Percentiles rank a stretch among this genome's conserved stretches.
Evolutionary conservation across 1,140 invertebrate genomes (phyloP).

Genomic region (Aphelenchoides avenae): DNA sequence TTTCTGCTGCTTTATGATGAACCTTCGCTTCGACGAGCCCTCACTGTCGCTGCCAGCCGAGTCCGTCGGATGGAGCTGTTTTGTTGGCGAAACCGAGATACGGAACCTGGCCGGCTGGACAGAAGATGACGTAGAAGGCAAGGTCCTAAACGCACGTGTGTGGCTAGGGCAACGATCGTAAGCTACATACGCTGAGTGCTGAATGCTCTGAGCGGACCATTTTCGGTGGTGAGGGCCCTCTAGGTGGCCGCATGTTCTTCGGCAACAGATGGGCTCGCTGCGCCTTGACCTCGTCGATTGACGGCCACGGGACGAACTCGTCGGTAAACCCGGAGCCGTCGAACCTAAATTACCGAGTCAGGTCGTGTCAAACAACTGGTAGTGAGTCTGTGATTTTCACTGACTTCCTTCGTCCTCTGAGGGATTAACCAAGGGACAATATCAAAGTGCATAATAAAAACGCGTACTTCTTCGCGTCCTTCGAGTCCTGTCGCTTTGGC

Average conservation of each 20-base stretch:
- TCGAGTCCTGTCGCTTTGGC: background rate
- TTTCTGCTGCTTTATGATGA: conserved; percentile 44
- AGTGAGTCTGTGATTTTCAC: no score
- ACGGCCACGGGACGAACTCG: conserved; percentile 44
- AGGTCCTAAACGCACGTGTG: no score
- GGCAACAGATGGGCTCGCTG: conserved; percentile 32
- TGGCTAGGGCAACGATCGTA: background rate
- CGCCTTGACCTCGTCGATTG: conserved; percentile 39
- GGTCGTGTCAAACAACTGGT: conserved; percentile 1
- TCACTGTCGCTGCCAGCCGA: background rate
- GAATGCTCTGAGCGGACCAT: conserved; percentile 5
- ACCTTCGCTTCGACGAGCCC: conserved; percentile 23
- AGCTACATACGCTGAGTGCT: conserved; percentile 1
- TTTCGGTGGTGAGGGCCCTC: conserved; percentile 9
- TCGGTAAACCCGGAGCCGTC: conserved; percentile 21
- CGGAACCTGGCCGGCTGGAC: conserved; percentile 41
- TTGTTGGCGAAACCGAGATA: conserved; percentile 41
- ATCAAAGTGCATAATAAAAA: no score
- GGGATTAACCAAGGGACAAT: background rate
- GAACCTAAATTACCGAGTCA: conserved; percentile 13
- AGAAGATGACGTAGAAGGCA: no score
- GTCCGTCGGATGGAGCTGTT: conserved; percentile 16
- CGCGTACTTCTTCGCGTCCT: background rate
- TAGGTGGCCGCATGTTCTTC: background rate
- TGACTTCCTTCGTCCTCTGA: background rate